These are phyloP conservation scores for Sylvia atricapilla DNA, from an alignment of 2,113 vertebrate genomes.

Conservation along the genomic window DNA sequence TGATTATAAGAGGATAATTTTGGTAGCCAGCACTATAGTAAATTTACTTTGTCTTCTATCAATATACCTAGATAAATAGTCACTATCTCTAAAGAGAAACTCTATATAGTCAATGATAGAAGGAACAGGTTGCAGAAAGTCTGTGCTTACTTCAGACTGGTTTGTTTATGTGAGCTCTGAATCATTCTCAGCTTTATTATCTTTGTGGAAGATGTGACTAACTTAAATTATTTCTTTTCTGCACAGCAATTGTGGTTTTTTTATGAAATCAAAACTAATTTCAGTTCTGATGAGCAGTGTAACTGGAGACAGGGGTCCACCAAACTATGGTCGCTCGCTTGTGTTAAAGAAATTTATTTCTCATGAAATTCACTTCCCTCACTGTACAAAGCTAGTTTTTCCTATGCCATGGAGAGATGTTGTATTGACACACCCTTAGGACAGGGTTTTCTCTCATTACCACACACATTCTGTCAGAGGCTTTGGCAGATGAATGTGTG, in stretches of 20 bases:
- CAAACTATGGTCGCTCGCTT: background rate
- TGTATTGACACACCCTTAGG: background rate
- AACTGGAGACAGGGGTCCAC: background rate
- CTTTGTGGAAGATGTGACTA: background rate
- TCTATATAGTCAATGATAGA: background rate
- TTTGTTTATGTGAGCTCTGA: background rate
- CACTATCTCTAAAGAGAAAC: background rate
- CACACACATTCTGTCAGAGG: background rate
- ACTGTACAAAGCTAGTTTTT: background rate
- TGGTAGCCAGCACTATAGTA: background rate
- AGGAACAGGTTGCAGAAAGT: background rate
- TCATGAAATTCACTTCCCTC: background rate
- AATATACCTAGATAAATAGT: background rate
- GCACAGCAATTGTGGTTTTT: background rate
- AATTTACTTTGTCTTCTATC: background rate
- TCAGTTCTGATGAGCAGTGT: background rate
- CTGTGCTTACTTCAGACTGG: background rate
- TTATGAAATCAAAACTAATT: background rate
- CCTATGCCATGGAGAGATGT: background rate
- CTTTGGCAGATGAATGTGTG: background rate
- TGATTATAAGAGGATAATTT: background rate
- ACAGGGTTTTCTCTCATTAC: background rate
- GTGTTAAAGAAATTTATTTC: background rate
- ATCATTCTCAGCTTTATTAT: background rate
- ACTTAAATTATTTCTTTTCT: background rate